These are phyloP conservation scores for Crambe crambe DNA, from an alignment of 37 sponge, comb jelly and placozoan species.

Conservation along the genomic window DNA sequence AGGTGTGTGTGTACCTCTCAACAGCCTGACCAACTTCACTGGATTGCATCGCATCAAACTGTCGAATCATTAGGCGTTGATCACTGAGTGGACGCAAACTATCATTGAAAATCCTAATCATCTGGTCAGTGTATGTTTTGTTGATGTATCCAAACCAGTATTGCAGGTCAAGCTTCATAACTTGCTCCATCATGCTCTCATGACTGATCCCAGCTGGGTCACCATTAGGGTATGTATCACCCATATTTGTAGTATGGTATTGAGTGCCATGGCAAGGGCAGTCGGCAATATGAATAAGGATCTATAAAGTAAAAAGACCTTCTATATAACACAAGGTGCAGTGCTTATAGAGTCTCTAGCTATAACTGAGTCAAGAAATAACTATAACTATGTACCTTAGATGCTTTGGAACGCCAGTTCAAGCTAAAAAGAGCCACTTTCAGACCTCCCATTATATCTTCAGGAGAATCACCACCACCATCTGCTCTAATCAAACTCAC, in stretches of 20 bases:
- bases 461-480: slow-evolving; percentile 77
- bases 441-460: slow-evolving; percentile 82
- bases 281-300: slow-evolving; percentile 82
- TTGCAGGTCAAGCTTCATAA: slow-evolving; percentile 44
- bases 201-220: slow-evolving; percentile 77
- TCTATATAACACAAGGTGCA: too few species aligned
- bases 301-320: slow-evolving; percentile 30
- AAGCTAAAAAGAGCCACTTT: slow-evolving; percentile 39
- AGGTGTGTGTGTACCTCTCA: too few species aligned
- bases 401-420: slow-evolving; percentile 44
- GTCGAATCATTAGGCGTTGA: slow-evolving; percentile 51
- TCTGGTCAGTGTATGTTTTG: slow-evolving; percentile 56
- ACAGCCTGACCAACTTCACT: slow-evolving; percentile 49
- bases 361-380: neutral
- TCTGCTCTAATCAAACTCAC: slow-evolving; percentile 54
- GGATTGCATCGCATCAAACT: slow-evolving; percentile 63
- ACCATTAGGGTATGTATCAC: slow-evolving; percentile 69
- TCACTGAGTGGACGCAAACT: slow-evolving; percentile 39
- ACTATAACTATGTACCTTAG: slow-evolving; percentile 36
- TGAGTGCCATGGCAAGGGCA: slow-evolving; percentile 73
- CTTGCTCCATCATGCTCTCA: slow-evolving; percentile 64
- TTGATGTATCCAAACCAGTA: slow-evolving; percentile 86
- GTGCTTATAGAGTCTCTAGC: too few species aligned
- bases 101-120: slow-evolving; percentile 77
- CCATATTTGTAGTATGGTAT: slow-evolving; percentile 37